Base-by-base conservation (phyloP, 1,140 invertebrate genomes). In the Leptopilina clavipes region DNA sequence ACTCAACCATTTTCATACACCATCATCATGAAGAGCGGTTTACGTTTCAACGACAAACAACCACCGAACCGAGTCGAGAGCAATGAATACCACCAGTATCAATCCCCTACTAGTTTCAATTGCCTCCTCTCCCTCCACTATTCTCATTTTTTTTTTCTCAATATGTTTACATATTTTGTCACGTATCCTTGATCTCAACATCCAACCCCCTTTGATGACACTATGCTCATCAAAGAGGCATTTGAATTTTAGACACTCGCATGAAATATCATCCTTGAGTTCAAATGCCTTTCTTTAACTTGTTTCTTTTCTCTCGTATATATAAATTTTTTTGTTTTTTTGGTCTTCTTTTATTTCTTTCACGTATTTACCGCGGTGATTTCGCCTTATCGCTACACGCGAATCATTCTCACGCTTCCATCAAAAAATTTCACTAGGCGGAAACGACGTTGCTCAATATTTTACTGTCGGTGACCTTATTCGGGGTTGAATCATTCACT, bases 1-100 rank as follows among this genome's bases (percentile, higher is more conserved):
- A 83, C 81, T 74, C 83, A 83, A 76, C 77, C 77, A 86, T 89
- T 89, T 90, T 89, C 86, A 88, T 89, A 83, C 84, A 85, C 80
- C 84, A 87, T 86, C 85, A 83, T 80, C 84, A 31, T 82, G 37
- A 80, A 84, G 84, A 86, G 72, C 79, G 79, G 83, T 82, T 82
- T 82, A 78, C 80, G 76, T 79, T 81, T 81, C 78, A 80, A 80
- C 81, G 81, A 84, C 82, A 80, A 85, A 85, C 82, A 86, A 87
- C 87, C 87, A 89, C 85, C 86, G 82, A 83, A 87, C 82, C 86
- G 86, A 85, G 83, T 77, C 78, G 86, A 84, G 78, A 86, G 85
- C 85, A 81, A 77, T 78, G 75, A 78, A 82, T 81, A 70, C 79
- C 81, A 76, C 79, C 78, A 82, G 78, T 81, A 87, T 86, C 86